Evolutionary conservation across 2,888 invertebrate species (phyloP).

Genomic region (Yponomeuta cagnagella): DNA sequence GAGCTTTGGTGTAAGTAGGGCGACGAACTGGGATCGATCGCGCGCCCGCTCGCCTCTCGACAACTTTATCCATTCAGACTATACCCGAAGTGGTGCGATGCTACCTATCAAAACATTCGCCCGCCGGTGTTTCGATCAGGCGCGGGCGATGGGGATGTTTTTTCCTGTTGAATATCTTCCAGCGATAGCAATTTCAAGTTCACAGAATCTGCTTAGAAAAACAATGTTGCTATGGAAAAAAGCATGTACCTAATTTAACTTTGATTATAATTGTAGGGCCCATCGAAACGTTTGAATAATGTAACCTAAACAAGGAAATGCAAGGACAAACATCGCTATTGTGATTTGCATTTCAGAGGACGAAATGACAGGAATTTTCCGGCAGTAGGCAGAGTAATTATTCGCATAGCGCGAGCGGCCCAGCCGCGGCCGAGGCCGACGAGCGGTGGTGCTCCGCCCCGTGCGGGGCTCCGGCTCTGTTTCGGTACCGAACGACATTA

Average conservation of each 20-base stretch:
- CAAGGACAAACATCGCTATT: conserved; percentile 21
- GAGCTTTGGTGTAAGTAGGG: conserved; percentile 65
- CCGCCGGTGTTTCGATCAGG: conserved; percentile 6
- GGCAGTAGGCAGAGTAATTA: conserved; percentile 38
- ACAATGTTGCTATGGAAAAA: not conserved
- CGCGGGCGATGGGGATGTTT: conserved; percentile 4
- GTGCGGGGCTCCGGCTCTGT: not conserved
- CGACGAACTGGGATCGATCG: conserved; percentile 74
- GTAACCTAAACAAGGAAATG: not conserved
- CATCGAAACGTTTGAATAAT: not conserved
- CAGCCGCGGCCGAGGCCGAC: conserved; percentile 26
- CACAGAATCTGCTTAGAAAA: not conserved
- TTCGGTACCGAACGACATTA: conserved; percentile 36
- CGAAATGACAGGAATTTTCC: conserved; percentile 36
- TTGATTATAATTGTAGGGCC: not conserved
- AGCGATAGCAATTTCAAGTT: not conserved
- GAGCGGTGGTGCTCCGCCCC: conserved; percentile 17
- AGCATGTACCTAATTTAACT: not conserved
- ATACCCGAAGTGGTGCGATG: conserved; percentile 57
- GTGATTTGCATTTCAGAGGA: conserved; percentile 36
- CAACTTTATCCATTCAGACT: conserved; percentile 71
- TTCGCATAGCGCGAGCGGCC: conserved; percentile 41
- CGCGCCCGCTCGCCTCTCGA: conserved; percentile 52
- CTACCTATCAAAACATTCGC: conserved; percentile 48
- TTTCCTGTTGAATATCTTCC: not conserved